Conservation (phyloP, 1,140 invertebrate species). For the Meteorus sp. region DNA sequence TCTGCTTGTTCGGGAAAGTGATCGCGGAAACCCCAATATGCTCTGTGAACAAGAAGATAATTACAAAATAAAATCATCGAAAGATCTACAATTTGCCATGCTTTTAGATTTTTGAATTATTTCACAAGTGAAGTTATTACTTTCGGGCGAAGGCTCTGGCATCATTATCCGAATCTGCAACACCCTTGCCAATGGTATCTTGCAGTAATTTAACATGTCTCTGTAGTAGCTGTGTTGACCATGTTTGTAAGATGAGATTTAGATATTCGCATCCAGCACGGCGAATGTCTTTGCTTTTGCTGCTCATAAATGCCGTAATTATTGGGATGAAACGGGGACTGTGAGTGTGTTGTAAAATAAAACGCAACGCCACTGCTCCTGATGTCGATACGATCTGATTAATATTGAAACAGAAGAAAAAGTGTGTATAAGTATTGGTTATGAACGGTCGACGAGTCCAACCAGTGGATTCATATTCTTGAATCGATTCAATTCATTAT, state of each 20-base stretch:
- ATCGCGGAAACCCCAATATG: conserved; percentile 87
- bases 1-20: conserved; percentile 92
- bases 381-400: conserved; percentile 87
- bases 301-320: conserved; percentile 76
- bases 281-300: conserved; percentile 93
- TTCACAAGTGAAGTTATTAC: too few species aligned
- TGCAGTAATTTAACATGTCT: conserved; percentile 76
- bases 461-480: too few species aligned
- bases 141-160: conserved; percentile 76
- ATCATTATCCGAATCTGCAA: conserved; percentile 89
- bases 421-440: background rate
- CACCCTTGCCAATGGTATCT: conserved; percentile 86
- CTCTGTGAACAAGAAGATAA: conserved; percentile 62
- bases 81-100: too few species aligned
- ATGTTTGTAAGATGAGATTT: conserved; percentile 80
- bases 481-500: too few species aligned
- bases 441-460: too few species aligned
- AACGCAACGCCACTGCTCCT: conserved; percentile 82
- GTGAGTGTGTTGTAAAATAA: conserved; percentile 88
- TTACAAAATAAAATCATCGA: conserved; percentile 12
- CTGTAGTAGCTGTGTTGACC: conserved; percentile 82
- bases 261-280: conserved; percentile 82
- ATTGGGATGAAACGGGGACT: conserved; percentile 83
- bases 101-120: too few species aligned
- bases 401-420: conserved; percentile 16